These are phyloP conservation scores for Papilio elwesi DNA, from an alignment of 2,888 invertebrate genomes.

Conservation along the genomic window DNA sequence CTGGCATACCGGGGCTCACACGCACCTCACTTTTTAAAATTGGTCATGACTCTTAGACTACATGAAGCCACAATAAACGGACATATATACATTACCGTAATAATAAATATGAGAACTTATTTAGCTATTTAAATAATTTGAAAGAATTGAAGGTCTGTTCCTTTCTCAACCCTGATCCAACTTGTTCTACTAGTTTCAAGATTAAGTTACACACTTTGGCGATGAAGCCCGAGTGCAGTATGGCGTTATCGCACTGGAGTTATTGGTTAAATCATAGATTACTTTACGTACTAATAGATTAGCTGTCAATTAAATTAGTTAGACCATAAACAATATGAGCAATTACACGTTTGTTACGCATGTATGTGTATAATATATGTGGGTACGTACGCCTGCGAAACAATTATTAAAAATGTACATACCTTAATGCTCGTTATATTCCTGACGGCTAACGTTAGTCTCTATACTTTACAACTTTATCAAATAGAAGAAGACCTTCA, in stretches of 20 bases:
- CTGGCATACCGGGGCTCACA: no score
- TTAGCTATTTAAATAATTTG: not conserved
- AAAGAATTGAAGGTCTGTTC: not conserved
- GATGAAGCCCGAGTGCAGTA: not conserved
- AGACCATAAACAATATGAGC: not conserved
- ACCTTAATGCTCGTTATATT: no score
- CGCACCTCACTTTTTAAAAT: no score
- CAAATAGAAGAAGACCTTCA: no score
- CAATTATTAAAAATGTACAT: no score
- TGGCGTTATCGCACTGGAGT: not conserved
- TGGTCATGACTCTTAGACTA: no score
- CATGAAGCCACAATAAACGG: no score
- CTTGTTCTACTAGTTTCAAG: slow-evolving; percentile 4
- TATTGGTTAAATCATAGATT: slow-evolving; percentile 8
- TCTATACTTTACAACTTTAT: no score
- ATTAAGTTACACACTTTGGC: slow-evolving; percentile 8
- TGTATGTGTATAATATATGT: not conserved
- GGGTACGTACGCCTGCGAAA: no score
- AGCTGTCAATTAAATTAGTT: not conserved
- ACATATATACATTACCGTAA: no score
- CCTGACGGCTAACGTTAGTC: no score
- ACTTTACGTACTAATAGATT: not conserved
- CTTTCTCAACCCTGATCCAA: slow-evolving; percentile 13
- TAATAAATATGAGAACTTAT: not conserved
- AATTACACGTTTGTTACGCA: not conserved